These are phyloP conservation scores for Orthochromis malagaraziensis DNA, from an alignment of 2,113 vertebrate species.

Conservation along the genomic window DNA sequence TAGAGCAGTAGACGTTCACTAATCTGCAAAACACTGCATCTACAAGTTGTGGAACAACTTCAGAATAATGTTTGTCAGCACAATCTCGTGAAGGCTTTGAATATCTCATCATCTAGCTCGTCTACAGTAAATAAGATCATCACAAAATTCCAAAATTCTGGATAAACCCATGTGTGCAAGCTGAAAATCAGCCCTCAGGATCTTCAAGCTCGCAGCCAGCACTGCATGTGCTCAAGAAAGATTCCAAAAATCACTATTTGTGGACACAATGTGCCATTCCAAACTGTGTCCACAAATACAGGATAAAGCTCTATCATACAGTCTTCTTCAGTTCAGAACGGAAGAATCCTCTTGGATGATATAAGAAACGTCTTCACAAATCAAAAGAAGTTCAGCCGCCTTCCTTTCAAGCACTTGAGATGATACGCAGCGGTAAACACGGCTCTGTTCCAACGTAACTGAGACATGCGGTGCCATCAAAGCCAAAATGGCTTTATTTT, in stretches of 20 bases:
- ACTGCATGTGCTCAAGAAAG: not conserved
- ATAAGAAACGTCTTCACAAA: not conserved
- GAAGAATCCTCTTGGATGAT: not conserved
- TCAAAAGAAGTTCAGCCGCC: not conserved
- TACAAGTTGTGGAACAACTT: not conserved
- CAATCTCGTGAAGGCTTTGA: fast-evolving
- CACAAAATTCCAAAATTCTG: not conserved
- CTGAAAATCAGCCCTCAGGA: not conserved
- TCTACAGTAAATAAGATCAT: not conserved
- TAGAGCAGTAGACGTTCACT: not conserved
- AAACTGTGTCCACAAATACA: not conserved
- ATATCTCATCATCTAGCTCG: not conserved
- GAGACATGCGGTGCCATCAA: not conserved
- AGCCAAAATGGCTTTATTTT: not conserved
- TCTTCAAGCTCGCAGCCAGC: not conserved
- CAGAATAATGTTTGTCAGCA: not conserved
- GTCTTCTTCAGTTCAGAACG: not conserved
- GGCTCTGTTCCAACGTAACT: not conserved
- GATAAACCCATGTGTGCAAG: not conserved
- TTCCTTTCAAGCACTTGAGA: not conserved
- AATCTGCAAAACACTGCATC: not conserved
- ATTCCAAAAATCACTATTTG: not conserved
- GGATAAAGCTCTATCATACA: fast-evolving
- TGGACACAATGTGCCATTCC: not conserved
- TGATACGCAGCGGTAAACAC: not conserved